Conservation (phyloP, 92 coral and sea anemone species). For the Paramuricea clavata region DNA sequence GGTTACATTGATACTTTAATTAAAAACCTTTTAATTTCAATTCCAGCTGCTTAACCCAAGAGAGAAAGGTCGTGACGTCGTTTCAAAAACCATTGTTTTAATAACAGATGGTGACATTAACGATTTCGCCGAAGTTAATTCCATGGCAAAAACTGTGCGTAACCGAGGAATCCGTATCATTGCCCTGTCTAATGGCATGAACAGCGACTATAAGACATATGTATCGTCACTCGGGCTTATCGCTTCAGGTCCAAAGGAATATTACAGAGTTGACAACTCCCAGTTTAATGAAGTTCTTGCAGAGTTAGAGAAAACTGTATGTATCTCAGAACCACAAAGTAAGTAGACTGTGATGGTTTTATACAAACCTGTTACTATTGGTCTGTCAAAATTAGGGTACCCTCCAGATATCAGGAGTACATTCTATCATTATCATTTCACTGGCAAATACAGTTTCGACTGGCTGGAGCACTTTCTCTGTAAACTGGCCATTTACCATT, state of each 20-base stretch:
- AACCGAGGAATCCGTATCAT: conserved; percentile 29
- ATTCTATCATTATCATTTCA: too few species aligned
- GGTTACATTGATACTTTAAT: neutral
- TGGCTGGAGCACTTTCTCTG: too few species aligned
- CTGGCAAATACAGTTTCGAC: too few species aligned
- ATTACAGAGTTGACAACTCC: conserved; percentile 24
- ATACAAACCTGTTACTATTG: too few species aligned
- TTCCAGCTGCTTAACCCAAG: conserved; percentile 35
- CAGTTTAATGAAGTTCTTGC: conserved; percentile 36
- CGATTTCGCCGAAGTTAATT: conserved; percentile 22
- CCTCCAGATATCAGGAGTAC: too few species aligned
- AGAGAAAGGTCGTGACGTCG: neutral
- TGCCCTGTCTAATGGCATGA: conserved; percentile 22
- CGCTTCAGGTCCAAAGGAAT: conserved; percentile 53
- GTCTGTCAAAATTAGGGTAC: too few species aligned
- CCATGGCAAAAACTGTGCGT: conserved; percentile 37
- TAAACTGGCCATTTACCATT: too few species aligned
- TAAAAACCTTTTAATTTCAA: neutral
- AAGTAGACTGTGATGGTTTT: too few species aligned
- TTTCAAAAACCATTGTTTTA: conserved; percentile 35
- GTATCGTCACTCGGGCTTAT: conserved; percentile 20
- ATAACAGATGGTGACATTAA: conserved; percentile 33
- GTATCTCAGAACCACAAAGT: conserved; percentile 41
- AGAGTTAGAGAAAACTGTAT: conserved; percentile 39
- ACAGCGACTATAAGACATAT: neutral